Conservation (phyloP, 2,888 invertebrate genomes). For the Lithophane leautieri region DNA sequence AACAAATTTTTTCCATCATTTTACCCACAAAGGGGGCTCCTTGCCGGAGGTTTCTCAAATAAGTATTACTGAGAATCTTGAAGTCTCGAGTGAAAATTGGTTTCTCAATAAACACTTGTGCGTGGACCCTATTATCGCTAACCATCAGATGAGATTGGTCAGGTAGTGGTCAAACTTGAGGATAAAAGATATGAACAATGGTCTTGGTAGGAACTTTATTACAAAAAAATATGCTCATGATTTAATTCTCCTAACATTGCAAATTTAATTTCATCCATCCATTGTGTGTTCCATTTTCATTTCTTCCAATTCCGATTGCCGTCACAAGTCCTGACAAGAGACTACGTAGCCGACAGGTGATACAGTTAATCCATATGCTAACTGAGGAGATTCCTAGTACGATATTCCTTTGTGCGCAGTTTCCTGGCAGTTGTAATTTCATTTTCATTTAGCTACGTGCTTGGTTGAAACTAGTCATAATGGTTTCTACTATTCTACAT, state of each 20-base stretch:
- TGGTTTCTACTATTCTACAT: neutral
- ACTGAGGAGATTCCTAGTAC: neutral
- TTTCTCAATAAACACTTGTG: neutral
- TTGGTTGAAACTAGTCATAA: neutral
- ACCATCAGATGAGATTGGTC: neutral
- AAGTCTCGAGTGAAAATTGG: neutral
- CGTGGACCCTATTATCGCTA: neutral
- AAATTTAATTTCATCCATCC: neutral
- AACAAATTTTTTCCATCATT: neutral
- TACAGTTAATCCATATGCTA: conserved; percentile 34
- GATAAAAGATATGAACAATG: neutral
- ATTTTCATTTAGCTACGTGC: conserved; percentile 30
- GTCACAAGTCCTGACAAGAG: neutral
- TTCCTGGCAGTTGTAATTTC: conserved; percentile 30
- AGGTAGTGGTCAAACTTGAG: neutral
- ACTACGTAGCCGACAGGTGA: conserved; percentile 5
- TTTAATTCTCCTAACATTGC: neutral
- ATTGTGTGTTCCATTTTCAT: conserved; percentile 6
- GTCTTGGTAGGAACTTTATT: neutral
- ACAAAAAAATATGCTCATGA: neutral
- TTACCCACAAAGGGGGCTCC: neutral
- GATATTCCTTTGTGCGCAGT: conserved; percentile 26
- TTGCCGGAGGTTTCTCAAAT: neutral
- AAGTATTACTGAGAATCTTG: neutral
- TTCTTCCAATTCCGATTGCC: conserved; percentile 6